These are phyloP conservation scores for Sepiola atlantica DNA, from an alignment of 2,888 invertebrate species.

Conservation along the genomic window DNA sequence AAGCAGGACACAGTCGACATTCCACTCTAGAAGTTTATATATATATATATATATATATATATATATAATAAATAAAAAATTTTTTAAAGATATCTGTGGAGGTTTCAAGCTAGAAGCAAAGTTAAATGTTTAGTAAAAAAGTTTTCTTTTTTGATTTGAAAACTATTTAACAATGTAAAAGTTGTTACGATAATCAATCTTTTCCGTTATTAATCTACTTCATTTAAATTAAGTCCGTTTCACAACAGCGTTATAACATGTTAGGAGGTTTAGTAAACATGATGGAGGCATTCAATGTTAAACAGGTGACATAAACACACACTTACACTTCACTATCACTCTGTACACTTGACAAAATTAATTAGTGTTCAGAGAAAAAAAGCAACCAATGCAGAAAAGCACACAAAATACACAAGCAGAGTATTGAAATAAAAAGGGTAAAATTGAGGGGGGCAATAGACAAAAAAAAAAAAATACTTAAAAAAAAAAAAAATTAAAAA, in stretches of 20 bases:
- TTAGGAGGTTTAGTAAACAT: not conserved
- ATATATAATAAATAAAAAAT: not conserved
- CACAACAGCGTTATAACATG: not conserved
- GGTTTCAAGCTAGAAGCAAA: slow-evolving; percentile 32
- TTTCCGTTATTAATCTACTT: not conserved
- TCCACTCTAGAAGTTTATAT: not conserved
- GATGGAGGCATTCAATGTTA: slow-evolving; percentile 13
- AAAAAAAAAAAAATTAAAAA: not conserved
- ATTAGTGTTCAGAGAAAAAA: not conserved
- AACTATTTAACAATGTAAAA: not conserved
- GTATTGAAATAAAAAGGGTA: not conserved
- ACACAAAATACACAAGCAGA: slow-evolving; percentile 18
- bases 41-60: too few species aligned
- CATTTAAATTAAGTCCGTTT: not conserved
- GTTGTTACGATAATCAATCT: not conserved
- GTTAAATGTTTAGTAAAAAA: slow-evolving; percentile 16
- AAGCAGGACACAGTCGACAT: slow-evolving; percentile 12
- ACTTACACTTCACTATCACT: slow-evolving; percentile 4
- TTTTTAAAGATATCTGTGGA: not conserved
- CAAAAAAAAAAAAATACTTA: not conserved
- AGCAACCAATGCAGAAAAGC: slow-evolving; percentile 32
- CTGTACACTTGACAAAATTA: not conserved
- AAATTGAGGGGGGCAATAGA: too few species aligned
- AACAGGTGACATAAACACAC: not conserved
- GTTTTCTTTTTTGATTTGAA: not conserved